Base-by-base conservation (phyloP, 1,140 invertebrate genomes). In the Danaus plexippus region DNA sequence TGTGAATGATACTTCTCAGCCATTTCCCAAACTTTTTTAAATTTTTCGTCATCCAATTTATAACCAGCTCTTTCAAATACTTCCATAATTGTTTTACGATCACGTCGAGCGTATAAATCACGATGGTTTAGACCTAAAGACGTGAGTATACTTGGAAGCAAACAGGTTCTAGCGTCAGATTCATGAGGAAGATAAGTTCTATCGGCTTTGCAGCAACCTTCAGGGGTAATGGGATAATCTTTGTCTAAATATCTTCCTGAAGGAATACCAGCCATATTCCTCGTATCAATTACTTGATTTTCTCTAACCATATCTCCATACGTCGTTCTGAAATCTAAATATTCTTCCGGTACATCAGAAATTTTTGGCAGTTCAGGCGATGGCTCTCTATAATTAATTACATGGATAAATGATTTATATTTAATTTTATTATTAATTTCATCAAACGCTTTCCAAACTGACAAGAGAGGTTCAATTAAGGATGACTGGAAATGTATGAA, bases 231-330 rank as follows among this genome's bases (percentile, higher is more conserved):
- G 18, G 78, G 79, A 61, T 68, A 80, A 51, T 76, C 69, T 49
- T 71, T 60, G 63, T 83, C 78, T 42, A 83, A 77, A 64, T 80
- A 85, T 63, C 77, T 74, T 11, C 80, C 77, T 7, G 82, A 80
- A 9, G 77, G 73, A 32, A 82, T 11, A 8, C 79, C 79, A 47
- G 79, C 79, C 66, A 71, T 77, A 9, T 11, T 52, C 10, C 63
- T 61, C 12, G 43, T 51, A 49, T 77, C 75, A n/a, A 43, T 11
- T 49, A 54, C 47, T 47, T 77, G 57, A 7, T 54, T 63, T 43
- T 76, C 64, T 54, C 74, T 77, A 7, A 72, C 69, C 77, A 82
- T 77, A 55, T 85, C 80, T 12, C 48, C 67, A 47, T 85, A 85
- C 13, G 76, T 85, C 6, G 80, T 85, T 9, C 57, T 47, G 63